These are phyloP conservation scores for Sarcophaga rosellei DNA, from an alignment of 2,888 invertebrate genomes.

Conservation along the genomic window DNA sequence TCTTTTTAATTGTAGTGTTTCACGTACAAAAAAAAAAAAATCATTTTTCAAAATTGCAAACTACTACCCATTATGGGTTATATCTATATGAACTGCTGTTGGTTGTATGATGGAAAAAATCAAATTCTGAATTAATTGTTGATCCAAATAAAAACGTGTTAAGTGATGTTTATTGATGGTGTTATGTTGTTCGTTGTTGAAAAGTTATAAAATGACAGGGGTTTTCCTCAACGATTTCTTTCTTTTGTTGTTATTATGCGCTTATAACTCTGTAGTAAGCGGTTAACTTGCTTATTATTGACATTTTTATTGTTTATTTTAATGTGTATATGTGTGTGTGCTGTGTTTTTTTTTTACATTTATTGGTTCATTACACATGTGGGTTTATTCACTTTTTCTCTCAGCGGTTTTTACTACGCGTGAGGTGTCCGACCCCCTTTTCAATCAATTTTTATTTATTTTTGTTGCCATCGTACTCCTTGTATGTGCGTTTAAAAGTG, in stretches of 20 bases:
- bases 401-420: conserved; percentile 55
- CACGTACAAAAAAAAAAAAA: too few relatives aligned
- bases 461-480: background rate
- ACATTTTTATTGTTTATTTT: conserved; percentile 41
- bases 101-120: too few relatives aligned
- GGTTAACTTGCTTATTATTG: conserved; percentile 39
- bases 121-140: background rate
- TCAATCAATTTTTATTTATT: background rate
- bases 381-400: conserved; percentile 52
- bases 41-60: too few relatives aligned
- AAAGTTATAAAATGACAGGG: conserved; percentile 18
- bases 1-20: too few relatives aligned
- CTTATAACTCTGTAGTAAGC: background rate
- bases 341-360: background rate
- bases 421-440: conserved; percentile 62
- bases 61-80: too few relatives aligned
- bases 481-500: conserved; percentile 47
- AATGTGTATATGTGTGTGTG: background rate
- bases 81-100: too few relatives aligned
- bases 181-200: background rate
- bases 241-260: background rate
- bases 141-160: conserved; percentile 28
- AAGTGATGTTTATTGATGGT: background rate
- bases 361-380: conserved; percentile 38
- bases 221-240: background rate